Percentiles rank a stretch among this genome's conserved stretches.
These are phyloP conservation scores for Pogonus chalceus DNA, from an alignment of 1,140 invertebrate species.

Conservation along the genomic window DNA sequence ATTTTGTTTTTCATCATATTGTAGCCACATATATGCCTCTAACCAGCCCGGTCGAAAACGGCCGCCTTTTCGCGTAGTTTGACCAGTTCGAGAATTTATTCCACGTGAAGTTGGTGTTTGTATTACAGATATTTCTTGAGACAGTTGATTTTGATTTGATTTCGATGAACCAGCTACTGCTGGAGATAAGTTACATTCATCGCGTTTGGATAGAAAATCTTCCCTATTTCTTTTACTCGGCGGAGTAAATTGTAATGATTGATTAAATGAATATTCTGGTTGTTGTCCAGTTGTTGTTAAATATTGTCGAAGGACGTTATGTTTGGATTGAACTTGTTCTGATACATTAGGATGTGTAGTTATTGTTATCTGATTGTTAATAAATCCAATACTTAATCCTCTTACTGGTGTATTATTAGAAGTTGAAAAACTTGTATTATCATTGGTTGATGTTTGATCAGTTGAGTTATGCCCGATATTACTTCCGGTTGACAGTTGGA, in stretches of 20 bases:
- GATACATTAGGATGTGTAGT: neutral
- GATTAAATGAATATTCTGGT: neutral
- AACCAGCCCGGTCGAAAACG: constrained; percentile 55
- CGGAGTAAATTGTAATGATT: too few species aligned
- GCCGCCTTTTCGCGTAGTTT: constrained; percentile 43
- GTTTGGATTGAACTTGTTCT: constrained; percentile 10
- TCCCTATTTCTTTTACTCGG: too few species aligned
- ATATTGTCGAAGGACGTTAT: constrained; percentile 12
- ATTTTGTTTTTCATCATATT: constrained; percentile 53
- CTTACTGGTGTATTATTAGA: neutral
- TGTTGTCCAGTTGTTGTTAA: constrained; percentile 20
- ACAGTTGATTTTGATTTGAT: neutral
- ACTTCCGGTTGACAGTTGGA: neutral
- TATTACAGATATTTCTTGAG: constrained; percentile 37
- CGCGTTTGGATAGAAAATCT: too few species aligned
- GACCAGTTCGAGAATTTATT: constrained; percentile 10
- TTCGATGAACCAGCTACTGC: neutral
- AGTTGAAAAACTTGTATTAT: too few species aligned
- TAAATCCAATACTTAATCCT: neutral
- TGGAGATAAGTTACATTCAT: neutral
- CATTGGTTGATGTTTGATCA: too few species aligned
- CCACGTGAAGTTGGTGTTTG: constrained; percentile 24
- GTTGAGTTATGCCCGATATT: too few species aligned
- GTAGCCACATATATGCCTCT: constrained; percentile 54
- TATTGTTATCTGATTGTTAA: neutral